Conservation (phyloP, 1,140 invertebrate species). For the Apis dorsata region DNA sequence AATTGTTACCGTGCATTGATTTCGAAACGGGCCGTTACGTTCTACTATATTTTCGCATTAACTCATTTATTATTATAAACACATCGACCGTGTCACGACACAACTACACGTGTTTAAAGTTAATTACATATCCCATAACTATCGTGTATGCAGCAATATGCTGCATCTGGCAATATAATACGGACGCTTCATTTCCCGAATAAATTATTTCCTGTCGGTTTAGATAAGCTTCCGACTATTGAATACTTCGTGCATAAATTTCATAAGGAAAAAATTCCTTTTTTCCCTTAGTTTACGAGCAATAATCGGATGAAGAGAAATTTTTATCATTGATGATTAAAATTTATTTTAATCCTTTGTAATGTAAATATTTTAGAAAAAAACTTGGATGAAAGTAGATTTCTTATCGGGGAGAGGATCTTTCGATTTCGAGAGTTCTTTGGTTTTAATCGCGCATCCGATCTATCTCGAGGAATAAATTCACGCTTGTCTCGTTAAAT, state of each 20-base stretch:
- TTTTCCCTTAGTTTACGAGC: too few species aligned
- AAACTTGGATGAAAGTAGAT: too few species aligned
- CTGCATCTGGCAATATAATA: conserved; percentile 13
- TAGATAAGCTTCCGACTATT: background rate
- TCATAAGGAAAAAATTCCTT: background rate
- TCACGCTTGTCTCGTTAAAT: too few species aligned
- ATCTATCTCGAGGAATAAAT: too few species aligned
- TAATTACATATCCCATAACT: conserved; percentile 2
- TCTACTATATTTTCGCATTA: conserved; percentile 11
- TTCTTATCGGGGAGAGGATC: too few species aligned
- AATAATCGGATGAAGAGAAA: too few species aligned
- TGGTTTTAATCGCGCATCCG: too few species aligned
- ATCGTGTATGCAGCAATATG: conserved; percentile 6
- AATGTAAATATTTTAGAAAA: too few species aligned
- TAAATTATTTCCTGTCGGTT: conserved; percentile 24
- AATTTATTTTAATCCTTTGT: too few species aligned
- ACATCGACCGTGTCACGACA: background rate
- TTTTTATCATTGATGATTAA: too few species aligned
- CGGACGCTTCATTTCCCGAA: background rate
- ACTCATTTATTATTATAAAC: conserved; percentile 25
- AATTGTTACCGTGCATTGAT: background rate
- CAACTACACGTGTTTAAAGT: conserved; percentile 3
- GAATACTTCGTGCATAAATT: background rate
- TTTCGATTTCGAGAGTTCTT: too few species aligned
- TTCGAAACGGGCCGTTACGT: background rate